Evolutionary conservation across 37 sponge, comb jelly and placozoan species (phyloP), one percentile per base, ranked within the genome.

Genomic region (Halichondria panicea): DNA sequence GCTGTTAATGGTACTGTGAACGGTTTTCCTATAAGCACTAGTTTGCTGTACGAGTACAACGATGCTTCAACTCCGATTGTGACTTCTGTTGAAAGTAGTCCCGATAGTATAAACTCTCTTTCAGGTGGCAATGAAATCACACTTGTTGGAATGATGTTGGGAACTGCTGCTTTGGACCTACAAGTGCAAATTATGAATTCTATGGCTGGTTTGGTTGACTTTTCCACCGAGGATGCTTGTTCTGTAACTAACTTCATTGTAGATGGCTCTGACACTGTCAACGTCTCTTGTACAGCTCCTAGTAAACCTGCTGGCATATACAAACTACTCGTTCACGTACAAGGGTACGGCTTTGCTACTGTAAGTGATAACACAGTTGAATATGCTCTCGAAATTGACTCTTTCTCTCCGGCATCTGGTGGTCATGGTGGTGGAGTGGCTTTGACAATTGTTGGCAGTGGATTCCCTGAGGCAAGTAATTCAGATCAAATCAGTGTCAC

Each of bases 361-460:
- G 12, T 71, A 0, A 35, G 35, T 11, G 56, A 43, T 52, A 27
- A 24, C 1, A 24, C 67, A 22, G 37, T 89, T 11, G 13, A 24
- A 3, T 84, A 82, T 64, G 48, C 36, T 22, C 67, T 81, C 4
- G n/a, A 37, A 24, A 58, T 94, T 18, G 44, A 34, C 2, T 34
- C 36, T 34, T 82, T 90, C 22, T 40, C 84, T 1, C 95, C 95
- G 7, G 11, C 22, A 7, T 22, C 55, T 9, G 55, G 68, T 54
- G 95, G 95, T 24, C 69, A 72, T 77, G 95, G 85, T 34, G 95
- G 95, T 19, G 91, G 91, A 0, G 37, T 89, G 7, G 35, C 15
- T 8, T 34, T 94, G 30, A 75, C 78, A 13, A 64, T 94, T 19
- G 38, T 1, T 79, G 95, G 95, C 13, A 43, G 13, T 36, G 88